Conservation (phyloP, 2,888 invertebrate species). For the Caenorhabditis afra region DNA sequence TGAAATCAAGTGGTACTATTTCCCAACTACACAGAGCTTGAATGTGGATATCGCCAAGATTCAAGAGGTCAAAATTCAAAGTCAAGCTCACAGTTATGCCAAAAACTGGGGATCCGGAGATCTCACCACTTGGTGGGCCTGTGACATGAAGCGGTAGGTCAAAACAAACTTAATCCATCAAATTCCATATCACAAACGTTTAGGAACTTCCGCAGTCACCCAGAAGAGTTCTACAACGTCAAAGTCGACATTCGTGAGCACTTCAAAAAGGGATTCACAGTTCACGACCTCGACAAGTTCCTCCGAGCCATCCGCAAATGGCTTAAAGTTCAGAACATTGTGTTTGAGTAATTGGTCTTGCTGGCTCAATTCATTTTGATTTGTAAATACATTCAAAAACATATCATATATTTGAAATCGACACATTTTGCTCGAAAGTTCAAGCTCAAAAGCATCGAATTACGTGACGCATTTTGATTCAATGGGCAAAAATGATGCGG, state of each 20-base stretch:
- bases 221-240: constrained; percentile 51
- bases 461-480: constrained; percentile 3
- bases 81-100: constrained; percentile 40
- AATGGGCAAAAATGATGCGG: background rate
- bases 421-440: background rate
- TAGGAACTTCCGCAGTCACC: constrained; percentile 53
- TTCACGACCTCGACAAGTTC: constrained; percentile 37
- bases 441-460: constrained; percentile 4
- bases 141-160: constrained; percentile 53
- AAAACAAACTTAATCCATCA: too few species aligned
- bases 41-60: constrained; percentile 48
- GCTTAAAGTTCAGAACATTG: constrained; percentile 37
- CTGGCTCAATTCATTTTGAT: background rate
- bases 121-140: constrained; percentile 50
- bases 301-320: constrained; percentile 38
- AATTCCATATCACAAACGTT: background rate
- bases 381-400: background rate
- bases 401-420: background rate
- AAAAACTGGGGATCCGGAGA: constrained; percentile 59
- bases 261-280: constrained; percentile 60
- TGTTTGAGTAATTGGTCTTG: constrained; percentile 19
- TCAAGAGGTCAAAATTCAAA: constrained; percentile 16
- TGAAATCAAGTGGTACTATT: constrained; percentile 55
- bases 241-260: constrained; percentile 54
- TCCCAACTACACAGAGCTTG: constrained; percentile 43